These are phyloP conservation scores for Mesoligia furuncula DNA, from an alignment of 2,888 invertebrate species.

Conservation along the genomic window DNA sequence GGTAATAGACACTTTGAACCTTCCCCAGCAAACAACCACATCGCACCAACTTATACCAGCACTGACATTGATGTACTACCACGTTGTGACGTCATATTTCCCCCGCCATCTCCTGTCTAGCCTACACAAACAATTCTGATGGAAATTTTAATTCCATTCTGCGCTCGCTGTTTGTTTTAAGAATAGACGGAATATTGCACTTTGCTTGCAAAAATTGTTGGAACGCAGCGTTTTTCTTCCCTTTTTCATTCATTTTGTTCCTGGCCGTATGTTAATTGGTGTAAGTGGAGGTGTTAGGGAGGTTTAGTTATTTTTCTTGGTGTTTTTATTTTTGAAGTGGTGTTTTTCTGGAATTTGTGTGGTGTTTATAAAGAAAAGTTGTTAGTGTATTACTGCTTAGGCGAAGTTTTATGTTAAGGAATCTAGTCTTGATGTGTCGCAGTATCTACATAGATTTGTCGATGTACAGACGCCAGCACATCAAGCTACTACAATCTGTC, in stretches of 20 bases:
- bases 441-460: background rate
- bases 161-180: slow-evolving; percentile 71
- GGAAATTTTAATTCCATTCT: slow-evolving; percentile 78
- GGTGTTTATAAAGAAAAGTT: background rate
- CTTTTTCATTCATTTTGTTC: slow-evolving; percentile 32
- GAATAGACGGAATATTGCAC: slow-evolving; percentile 70
- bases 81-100: slow-evolving; percentile 55
- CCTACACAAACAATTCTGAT: slow-evolving; percentile 75
- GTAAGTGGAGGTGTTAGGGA: slow-evolving; percentile 26
- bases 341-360: background rate
- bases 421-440: background rate
- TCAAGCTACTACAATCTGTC: too few relatives aligned
- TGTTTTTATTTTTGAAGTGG: background rate
- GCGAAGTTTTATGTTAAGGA: background rate
- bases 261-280: slow-evolving; percentile 42
- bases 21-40: slow-evolving; percentile 4
- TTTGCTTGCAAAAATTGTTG: slow-evolving; percentile 64
- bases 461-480: too few relatives aligned
- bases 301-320: slow-evolving; percentile 15
- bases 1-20: slow-evolving; percentile 10
- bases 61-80: slow-evolving; percentile 54
- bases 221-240: slow-evolving; percentile 28
- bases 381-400: background rate
- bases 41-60: slow-evolving; percentile 6
- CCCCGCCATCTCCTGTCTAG: slow-evolving; percentile 48